Percentiles rank a stretch among this genome's conserved stretches.
phyloP scores from a whole-genome alignment of 1,140 invertebrate species.

The Ceratitis capitata region DNA sequence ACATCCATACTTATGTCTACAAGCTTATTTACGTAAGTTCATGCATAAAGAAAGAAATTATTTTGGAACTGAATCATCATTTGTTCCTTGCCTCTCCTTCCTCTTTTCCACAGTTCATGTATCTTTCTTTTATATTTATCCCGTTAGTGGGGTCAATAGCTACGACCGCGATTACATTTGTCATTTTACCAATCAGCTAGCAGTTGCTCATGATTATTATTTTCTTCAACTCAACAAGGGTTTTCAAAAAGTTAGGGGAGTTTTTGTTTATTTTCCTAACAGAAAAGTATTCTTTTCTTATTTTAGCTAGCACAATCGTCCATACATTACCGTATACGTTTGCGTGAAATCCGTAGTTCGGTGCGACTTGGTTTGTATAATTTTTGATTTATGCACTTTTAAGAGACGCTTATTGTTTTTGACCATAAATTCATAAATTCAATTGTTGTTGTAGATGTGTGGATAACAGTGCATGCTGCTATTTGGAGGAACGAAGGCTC shows the following conservation, averaged over 20 bases:
- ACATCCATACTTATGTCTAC: too few relatives aligned
- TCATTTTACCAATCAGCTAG: conserved; percentile 53
- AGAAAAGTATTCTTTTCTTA: conserved; percentile 33
- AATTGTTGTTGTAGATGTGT: conserved; percentile 33
- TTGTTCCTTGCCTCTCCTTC: not conserved
- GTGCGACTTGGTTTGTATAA: conserved; percentile 24
- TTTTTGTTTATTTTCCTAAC: conserved; percentile 49
- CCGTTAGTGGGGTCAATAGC: conserved; percentile 2
- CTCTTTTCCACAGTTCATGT: not conserved
- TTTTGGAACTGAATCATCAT: not conserved
- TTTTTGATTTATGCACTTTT: conserved; percentile 63
- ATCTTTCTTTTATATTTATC: not conserved
- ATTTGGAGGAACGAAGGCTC: too few relatives aligned
- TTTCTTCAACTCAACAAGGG: conserved; percentile 54
- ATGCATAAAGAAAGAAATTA: not conserved
- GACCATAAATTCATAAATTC: conserved; percentile 49
- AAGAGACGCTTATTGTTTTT: conserved; percentile 65
- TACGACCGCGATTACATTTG: conserved; percentile 53
- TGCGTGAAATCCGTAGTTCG: not conserved
- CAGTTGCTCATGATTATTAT: conserved; percentile 64
- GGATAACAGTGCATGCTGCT: too few relatives aligned
- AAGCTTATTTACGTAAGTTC: not conserved
- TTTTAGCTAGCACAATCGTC: conserved; percentile 39
- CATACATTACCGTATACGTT: not conserved
- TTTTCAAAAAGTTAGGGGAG: conserved; percentile 39